Evolutionary conservation across 2,888 invertebrate genomes (phyloP).

Genomic region (Escarpia spicata): DNA sequence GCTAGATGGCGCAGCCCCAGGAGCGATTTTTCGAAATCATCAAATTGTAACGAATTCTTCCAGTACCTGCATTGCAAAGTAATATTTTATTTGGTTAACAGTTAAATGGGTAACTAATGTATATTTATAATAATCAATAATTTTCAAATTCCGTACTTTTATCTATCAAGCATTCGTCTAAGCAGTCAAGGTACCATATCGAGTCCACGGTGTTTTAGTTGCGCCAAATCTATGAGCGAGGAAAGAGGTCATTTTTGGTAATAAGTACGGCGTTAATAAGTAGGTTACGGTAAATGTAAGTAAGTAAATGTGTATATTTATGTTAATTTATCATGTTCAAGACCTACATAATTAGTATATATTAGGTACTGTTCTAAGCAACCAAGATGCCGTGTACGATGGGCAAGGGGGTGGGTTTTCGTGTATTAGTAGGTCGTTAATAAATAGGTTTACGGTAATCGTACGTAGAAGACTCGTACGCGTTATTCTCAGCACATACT

Average conservation of each 20-base stretch:
- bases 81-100: not conserved
- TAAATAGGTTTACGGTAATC: not conserved
- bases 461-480: not conserved
- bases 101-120: not conserved
- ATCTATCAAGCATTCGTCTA: no score
- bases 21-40: not conserved
- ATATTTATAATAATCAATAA: not conserved
- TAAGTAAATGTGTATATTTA: not conserved
- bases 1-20: slow-evolving; percentile 18
- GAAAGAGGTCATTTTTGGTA: no score
- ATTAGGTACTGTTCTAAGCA: no score
- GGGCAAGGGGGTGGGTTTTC: no score
- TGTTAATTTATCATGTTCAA: not conserved
- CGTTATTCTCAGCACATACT: slow-evolving; percentile 44
- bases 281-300: no score
- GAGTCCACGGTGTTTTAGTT: no score
- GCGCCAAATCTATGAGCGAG: no score
- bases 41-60: not conserved
- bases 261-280: no score
- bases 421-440: not conserved
- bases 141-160: no score
- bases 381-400: no score
- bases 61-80: not conserved
- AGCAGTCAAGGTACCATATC: no score
- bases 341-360: no score